phyloP scores from a whole-genome alignment of 2,113 vertebrate species.

The Aegotheles bennettii region DNA sequence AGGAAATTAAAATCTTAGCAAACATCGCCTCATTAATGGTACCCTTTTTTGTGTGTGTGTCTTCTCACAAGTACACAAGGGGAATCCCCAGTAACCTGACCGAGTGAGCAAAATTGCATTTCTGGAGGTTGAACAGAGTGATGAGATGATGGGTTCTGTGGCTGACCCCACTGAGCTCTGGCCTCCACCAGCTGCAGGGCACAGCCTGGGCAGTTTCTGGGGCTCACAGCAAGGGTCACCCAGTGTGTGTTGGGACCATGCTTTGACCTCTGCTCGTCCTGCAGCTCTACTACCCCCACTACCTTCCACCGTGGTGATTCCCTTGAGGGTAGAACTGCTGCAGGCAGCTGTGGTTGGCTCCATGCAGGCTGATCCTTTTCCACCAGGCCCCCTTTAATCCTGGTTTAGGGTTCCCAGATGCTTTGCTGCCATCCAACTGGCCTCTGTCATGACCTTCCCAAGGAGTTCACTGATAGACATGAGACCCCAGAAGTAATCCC shows the following conservation, averaged over 20 bases:
- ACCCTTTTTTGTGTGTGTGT: not conserved
- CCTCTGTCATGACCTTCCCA: not conserved
- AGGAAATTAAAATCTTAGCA: not conserved
- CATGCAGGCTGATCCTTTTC: not conserved
- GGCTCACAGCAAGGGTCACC: not conserved
- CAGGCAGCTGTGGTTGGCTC: not conserved
- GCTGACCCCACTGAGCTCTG: not conserved
- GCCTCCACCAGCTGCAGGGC: not conserved
- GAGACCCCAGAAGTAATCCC: not conserved
- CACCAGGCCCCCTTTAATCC: not conserved
- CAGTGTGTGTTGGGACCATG: rapidly evolving
- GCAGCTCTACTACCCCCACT: not conserved
- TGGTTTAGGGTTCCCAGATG: not conserved
- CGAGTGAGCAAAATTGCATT: not conserved
- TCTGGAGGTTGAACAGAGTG: not conserved
- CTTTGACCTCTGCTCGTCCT: not conserved
- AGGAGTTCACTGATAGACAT: not conserved
- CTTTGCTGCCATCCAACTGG: not conserved
- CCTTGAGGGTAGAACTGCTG: not conserved
- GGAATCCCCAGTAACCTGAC: not conserved
- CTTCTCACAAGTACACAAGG: not conserved
- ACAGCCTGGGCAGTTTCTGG: not conserved
- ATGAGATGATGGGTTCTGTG: not conserved
- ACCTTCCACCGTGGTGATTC: not conserved
- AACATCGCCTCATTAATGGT: not conserved